These are phyloP conservation scores for Platycheirus rosarum DNA, from an alignment of 2,888 invertebrate species.

Conservation along the genomic window DNA sequence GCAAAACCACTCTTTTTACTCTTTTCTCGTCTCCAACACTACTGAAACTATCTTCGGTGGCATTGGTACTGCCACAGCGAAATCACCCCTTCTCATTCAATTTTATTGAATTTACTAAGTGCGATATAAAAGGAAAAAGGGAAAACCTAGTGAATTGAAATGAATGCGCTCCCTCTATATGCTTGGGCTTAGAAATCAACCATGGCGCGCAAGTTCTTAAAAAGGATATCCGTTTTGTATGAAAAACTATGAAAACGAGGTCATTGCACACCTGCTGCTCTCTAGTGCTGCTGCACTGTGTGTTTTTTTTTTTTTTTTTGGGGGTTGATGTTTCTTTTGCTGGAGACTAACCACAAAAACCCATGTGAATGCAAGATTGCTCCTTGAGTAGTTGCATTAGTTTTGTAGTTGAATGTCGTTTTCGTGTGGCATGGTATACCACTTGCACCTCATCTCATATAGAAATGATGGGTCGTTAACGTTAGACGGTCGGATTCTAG, in stretches of 20 bases:
- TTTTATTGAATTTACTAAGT: slow-evolving; percentile 74
- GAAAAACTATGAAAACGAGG: slow-evolving; percentile 50
- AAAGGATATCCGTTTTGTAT: slow-evolving; percentile 63
- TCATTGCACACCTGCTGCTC: slow-evolving; percentile 72
- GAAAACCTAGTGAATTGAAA: slow-evolving; percentile 66
- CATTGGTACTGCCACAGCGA: slow-evolving; percentile 2
- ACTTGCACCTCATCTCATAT: slow-evolving; percentile 53
- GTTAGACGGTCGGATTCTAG: slow-evolving; percentile 26
- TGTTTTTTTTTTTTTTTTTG: slow-evolving; percentile 1
- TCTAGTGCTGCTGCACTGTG: slow-evolving; percentile 6
- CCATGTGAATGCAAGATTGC: slow-evolving; percentile 59
- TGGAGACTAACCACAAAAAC: slow-evolving; percentile 46
- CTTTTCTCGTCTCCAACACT: not conserved
- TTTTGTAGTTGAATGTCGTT: slow-evolving; percentile 64
- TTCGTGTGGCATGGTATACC: slow-evolving; percentile 13
- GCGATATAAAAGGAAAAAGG: slow-evolving; percentile 65
- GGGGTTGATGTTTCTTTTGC: slow-evolving; percentile 21
- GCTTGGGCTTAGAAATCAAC: slow-evolving; percentile 38
- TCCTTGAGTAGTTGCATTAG: slow-evolving; percentile 65
- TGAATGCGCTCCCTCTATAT: slow-evolving; percentile 66
- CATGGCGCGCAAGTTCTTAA: slow-evolving; percentile 58
- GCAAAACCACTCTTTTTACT: slow-evolving; percentile 15
- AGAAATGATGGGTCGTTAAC: slow-evolving; percentile 62
- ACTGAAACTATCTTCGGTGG: slow-evolving; percentile 4
- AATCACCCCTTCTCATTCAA: slow-evolving; percentile 51